A percentile compares a stretch with the other conserved stretches of the same genome.
phyloP scores from a whole-genome alignment of 1,140 invertebrate species.

The Centruroides vittatus region DNA sequence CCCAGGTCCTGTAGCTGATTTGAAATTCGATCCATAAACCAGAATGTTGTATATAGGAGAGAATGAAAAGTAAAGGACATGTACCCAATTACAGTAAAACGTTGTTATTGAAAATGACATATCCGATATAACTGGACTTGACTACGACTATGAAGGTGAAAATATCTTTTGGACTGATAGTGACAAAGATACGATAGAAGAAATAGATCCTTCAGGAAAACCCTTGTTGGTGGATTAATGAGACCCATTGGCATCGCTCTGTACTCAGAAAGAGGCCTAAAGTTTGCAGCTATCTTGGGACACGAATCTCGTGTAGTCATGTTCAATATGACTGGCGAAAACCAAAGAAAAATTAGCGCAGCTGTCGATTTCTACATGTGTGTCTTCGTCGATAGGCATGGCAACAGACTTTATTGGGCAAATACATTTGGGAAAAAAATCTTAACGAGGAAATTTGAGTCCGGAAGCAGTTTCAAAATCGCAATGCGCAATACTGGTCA shows the following conservation, averaged over 20 bases:
- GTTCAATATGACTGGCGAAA: conserved; percentile 17
- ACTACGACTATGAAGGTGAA: conserved; percentile 32
- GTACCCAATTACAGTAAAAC: neutral
- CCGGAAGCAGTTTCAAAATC: too few species aligned
- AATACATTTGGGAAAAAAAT: conserved; percentile 1
- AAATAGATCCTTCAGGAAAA: conserved; percentile 26
- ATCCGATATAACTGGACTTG: conserved; percentile 22
- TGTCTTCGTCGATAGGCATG: conserved; percentile 1
- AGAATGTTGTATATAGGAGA: conserved; percentile 28
- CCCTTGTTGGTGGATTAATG: conserved; percentile 10
- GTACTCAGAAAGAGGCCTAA: conserved; percentile 1
- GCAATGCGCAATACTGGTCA: neutral
- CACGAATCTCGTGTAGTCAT: conserved; percentile 7
- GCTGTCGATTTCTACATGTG: neutral
- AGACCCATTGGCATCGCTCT: conserved; percentile 16
- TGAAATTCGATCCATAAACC: conserved; percentile 29
- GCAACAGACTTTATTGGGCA: conserved; percentile 13
- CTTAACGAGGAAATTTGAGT: too few species aligned
- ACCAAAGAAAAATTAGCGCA: neutral
- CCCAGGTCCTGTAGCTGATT: neutral
- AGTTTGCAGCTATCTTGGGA: conserved; percentile 15
- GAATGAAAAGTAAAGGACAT: neutral
- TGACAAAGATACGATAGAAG: conserved; percentile 26
- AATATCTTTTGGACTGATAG: conserved; percentile 37
- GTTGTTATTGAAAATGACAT: neutral